Evolutionary conservation across 1,140 invertebrate species (phyloP), one percentile per base, ranked within the genome.

Genomic region (Tribolium madens): DNA sequence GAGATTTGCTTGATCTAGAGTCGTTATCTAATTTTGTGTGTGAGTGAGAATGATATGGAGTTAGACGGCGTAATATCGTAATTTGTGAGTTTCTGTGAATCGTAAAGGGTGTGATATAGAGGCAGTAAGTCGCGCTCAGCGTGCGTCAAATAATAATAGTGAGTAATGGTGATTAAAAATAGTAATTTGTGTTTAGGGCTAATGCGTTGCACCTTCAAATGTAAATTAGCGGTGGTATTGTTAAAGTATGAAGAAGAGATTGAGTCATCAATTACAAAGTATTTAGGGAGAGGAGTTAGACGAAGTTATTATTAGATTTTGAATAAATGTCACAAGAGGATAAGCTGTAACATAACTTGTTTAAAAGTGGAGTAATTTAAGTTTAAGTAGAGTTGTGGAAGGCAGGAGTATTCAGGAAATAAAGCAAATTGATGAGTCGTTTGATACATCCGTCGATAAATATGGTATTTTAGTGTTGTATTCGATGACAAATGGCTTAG

Each of bases 241-340:
- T 57, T 64, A 64, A 33, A 64, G 57, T 64, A 64, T 64, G 57
- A 64, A 64, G 70, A 72, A 50, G 46, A 72, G 21, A 72, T 72
- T 72, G 42, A 72, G 17, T 33, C 46, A 72, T 50, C 70, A 72
- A 50, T 72, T 72, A 72, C 47, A 52, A 72, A 72, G 70, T 72
- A 72, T 72, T 72, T 50, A 72, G 70, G 70, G 52, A 72, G 17
- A 52, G 46, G 36, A 72, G 70, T 72, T 72, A 50, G 42, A 12
- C 48, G 46, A 72, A 72, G 42, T 72, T 72, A 72, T 72, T 72
- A 48, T 72, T 72, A 48, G 70, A 72, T 72, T 72, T 72, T 72
- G 70, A 52, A 72, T 72, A 18, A 72, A 72, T 21, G 70, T 50
- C 47, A 72, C 46, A 52, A 72, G 50, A 72, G 42, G 42, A 72